Base-by-base conservation (phyloP, 2,113 vertebrate species). In the Hippocampus guttulatus region DNA sequence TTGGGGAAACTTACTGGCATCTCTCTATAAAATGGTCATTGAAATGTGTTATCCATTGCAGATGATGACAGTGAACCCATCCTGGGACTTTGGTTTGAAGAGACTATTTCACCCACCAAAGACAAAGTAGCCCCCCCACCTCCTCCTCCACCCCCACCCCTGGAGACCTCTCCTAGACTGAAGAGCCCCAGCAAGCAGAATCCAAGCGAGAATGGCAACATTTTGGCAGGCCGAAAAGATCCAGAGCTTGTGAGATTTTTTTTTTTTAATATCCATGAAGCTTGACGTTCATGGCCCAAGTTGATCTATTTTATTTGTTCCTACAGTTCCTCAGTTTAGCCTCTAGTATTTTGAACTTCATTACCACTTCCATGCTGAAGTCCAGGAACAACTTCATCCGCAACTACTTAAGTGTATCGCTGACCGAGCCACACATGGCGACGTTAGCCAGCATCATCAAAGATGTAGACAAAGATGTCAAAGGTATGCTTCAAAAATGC, bases 1-100 rank as follows among this genome's bases (percentile, higher is more conserved):
- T 47, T 68, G 15, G 54, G 54, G 41, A 61, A 0, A 23, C 43
- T 70, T 64, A 76, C 25, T 67, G 10, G 52, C 7, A 25, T 69
- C 15, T 38, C 41, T 38, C 70, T 0, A 23, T 25, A 21, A 62
- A 64, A 47, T 65, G 41, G 41, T 65, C 64, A 65, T 45, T 25
- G n/a, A 43, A 12, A 74, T n/a, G 15, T 75, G 40, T 69, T 41
- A 61, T 64, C 78, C 65, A 72, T 64, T 82, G 54, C 85, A 99
- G 96, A 99, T 82, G 97, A 99, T 0, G 97, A 99, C 92, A 99
- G 96, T 23, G 97, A 99, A 67, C 97, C 97, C 15, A 98, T 99
- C 89, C 88, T 99, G 51, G 97, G 97, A n/a, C 95, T 98, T 0
- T 99, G 97, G 97, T 99, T 98, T 87, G 97, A 99, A 82, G 96